phyloP scores from a whole-genome alignment of 2,888 invertebrate genomes.

The Cephus spinipes region DNA sequence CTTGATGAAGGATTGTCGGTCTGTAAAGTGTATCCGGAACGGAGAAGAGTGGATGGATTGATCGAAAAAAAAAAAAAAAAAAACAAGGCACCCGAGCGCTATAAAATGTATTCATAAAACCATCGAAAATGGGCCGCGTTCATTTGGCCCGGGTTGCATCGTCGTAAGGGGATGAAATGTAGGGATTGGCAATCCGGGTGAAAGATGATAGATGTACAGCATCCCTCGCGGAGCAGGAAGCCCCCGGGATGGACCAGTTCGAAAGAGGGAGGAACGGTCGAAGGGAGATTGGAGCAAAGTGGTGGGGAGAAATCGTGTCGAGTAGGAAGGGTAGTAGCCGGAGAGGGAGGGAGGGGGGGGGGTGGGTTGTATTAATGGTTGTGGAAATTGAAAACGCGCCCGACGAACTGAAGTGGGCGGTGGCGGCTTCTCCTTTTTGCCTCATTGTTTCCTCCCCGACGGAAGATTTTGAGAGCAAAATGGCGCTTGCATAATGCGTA shows the following conservation, averaged over 20 bases:
- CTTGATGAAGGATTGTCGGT: constrained; percentile 5
- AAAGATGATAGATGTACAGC: constrained; percentile 35
- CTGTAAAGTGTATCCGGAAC: not conserved
- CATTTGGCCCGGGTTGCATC: constrained; percentile 39
- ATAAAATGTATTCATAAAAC: constrained; percentile 35
- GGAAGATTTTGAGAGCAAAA: constrained; percentile 8
- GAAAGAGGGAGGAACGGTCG: constrained; percentile 26
- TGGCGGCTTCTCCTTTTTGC: constrained; percentile 17
- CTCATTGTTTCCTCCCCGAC: constrained; percentile 9
- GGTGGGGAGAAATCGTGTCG: constrained; percentile 9
- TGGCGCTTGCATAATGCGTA: not conserved
- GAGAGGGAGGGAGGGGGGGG: not conserved
- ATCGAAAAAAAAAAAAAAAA: constrained; percentile 6
- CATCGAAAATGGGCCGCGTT: constrained; percentile 35
- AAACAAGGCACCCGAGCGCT: constrained; percentile 24
- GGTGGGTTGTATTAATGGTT: constrained; percentile 58
- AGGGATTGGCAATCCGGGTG: constrained; percentile 5
- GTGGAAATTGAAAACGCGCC: constrained; percentile 64
- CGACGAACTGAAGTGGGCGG: constrained; percentile 28
- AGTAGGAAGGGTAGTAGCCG: constrained; percentile 35
- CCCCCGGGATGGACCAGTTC: constrained; percentile 39
- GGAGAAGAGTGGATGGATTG: constrained; percentile 12
- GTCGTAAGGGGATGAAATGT: constrained; percentile 13
- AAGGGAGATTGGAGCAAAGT: constrained; percentile 17
- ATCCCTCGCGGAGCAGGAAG: constrained; percentile 35